Evolutionary conservation across 2,113 vertebrate genomes (phyloP).

Genomic region (Ovis canadensis): DNA sequence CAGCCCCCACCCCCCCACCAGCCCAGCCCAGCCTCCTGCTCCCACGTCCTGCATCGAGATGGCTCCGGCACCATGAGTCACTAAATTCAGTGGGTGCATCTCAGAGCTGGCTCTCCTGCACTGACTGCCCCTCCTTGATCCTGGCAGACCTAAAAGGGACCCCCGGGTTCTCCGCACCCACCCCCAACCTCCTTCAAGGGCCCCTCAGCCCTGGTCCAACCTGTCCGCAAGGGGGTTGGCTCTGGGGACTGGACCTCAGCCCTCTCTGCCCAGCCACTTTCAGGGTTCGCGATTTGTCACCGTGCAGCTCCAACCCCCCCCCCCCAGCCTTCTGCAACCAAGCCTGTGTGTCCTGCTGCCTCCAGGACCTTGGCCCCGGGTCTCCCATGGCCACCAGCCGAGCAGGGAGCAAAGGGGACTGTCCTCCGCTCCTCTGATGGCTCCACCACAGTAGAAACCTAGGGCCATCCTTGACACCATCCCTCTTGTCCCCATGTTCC

Average conservation of each 20-base stretch:
- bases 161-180: background rate
- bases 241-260: background rate
- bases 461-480: rapidly evolving
- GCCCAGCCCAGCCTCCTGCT: background rate
- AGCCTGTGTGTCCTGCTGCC: background rate
- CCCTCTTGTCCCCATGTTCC: background rate
- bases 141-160: background rate
- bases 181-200: background rate
- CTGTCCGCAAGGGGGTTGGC: background rate
- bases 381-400: too few relatives aligned
- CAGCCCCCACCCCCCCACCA: too few relatives aligned
- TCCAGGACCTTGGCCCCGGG: background rate
- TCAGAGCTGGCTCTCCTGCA: background rate
- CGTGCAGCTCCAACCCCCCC: background rate
- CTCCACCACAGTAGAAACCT: background rate
- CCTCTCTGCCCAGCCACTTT: background rate
- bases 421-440: too few relatives aligned
- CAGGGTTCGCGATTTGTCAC: background rate
- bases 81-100: background rate
- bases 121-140: background rate
- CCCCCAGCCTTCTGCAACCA: background rate
- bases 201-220: too few relatives aligned
- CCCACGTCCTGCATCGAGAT: background rate
- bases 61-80: background rate
- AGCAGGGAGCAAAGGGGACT: background rate